Conservation (phyloP, 2,888 invertebrate genomes). For the Hirtodrosophila duncani region DNA sequence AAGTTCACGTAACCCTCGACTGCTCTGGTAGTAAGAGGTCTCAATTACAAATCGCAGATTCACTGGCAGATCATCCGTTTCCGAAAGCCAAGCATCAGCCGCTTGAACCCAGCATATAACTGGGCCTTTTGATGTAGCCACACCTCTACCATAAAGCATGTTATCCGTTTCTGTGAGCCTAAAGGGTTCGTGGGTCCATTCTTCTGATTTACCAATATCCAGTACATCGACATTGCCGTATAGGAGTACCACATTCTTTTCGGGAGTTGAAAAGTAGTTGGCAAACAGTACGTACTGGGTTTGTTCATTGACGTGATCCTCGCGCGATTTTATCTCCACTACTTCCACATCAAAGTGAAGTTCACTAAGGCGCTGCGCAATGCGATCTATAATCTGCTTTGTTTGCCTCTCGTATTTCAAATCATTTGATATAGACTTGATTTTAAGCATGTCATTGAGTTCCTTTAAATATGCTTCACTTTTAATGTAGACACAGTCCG, state of each 20-base stretch:
- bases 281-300: slow-evolving; percentile 36
- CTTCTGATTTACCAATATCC: not conserved
- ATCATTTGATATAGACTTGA: slow-evolving; percentile 18
- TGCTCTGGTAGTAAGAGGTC: not conserved
- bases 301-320: not conserved
- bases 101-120: slow-evolving; percentile 37
- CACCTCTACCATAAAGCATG: slow-evolving; percentile 23
- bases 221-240: slow-evolving; percentile 35
- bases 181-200: slow-evolving; percentile 29
- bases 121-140: slow-evolving; percentile 37
- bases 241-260: slow-evolving; percentile 38
- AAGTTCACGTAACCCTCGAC: slow-evolving; percentile 1
- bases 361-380: slow-evolving; percentile 22
- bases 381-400: slow-evolving; percentile 26
- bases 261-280: slow-evolving; percentile 35
- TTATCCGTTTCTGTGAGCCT: slow-evolving; percentile 8
- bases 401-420: not conserved
- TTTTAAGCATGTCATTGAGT: slow-evolving; percentile 12
- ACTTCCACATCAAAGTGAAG: slow-evolving; percentile 36
- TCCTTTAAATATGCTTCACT: not conserved
- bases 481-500: not conserved
- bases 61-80: slow-evolving; percentile 28
- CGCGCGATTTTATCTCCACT: slow-evolving; percentile 9
- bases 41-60: slow-evolving; percentile 34
- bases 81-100: slow-evolving; percentile 16